Evolutionary conservation across 1,140 invertebrate genomes (phyloP).

Genomic region (Nylanderia fulva): DNA sequence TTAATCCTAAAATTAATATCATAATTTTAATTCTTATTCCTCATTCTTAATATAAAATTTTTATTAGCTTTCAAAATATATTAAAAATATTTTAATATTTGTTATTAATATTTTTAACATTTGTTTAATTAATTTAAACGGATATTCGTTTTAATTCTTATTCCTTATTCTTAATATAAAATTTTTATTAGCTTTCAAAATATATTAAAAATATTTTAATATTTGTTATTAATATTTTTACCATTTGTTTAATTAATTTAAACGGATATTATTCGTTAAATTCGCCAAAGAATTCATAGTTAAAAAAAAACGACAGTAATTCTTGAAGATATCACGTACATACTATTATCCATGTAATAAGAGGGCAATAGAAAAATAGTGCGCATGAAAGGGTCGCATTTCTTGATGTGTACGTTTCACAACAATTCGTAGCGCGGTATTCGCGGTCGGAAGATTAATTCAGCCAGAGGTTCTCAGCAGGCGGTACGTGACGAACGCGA

Average conservation of each 20-base stretch:
- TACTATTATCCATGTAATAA: not conserved
- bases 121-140: not conserved
- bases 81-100: not conserved
- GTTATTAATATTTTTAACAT: not conserved
- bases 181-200: not conserved
- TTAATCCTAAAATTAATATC: not conserved
- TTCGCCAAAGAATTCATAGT: not conserved
- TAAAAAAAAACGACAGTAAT: not conserved
- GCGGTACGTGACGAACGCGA: slow-evolving; percentile 50
- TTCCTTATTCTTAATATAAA: not conserved
- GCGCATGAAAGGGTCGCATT: not conserved
- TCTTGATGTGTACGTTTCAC: not conserved
- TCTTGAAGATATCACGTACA: not conserved
- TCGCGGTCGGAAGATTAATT: slow-evolving; percentile 36
- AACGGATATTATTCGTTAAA: not conserved
- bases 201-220: not conserved
- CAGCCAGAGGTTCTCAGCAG: slow-evolving; percentile 6
- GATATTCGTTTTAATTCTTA: not conserved
- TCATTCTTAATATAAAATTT: not conserved
- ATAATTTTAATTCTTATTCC: not conserved
- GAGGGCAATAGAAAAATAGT: not conserved
- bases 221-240: slow-evolving; percentile 3
- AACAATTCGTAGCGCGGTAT: slow-evolving; percentile 7
- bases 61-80: not conserved
- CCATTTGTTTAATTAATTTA: not conserved